phyloP scores from a whole-genome alignment of 1,140 invertebrate genomes.

The Batillaria attramentaria region DNA sequence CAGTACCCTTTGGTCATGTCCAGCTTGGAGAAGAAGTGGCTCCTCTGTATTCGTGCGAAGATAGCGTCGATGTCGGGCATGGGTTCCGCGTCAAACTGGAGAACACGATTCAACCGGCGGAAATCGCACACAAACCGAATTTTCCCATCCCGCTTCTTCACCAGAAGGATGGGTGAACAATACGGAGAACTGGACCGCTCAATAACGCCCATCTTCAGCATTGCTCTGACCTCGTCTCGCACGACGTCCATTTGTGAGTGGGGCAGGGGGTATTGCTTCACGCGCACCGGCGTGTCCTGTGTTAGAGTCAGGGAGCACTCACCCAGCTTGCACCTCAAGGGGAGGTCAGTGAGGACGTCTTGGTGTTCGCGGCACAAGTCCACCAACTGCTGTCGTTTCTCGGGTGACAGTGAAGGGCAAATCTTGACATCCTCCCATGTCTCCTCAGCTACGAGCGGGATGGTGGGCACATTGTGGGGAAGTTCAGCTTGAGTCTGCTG shows the following conservation, averaged over 20 bases:
- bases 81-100: conserved; percentile 46
- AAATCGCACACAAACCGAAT: conserved; percentile 74
- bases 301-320: background rate
- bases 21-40: conserved; percentile 34
- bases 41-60: conserved; percentile 27
- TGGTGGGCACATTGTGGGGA: background rate
- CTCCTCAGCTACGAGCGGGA: background rate
- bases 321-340: background rate
- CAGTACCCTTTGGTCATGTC: conserved; percentile 50
- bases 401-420: background rate
- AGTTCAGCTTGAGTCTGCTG: background rate
- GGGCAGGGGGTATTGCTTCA: background rate
- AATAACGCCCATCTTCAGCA: background rate
- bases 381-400: background rate
- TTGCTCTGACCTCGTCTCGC: background rate
- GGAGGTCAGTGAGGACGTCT: background rate
- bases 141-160: conserved; percentile 71
- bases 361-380: background rate
- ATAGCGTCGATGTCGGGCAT: conserved; percentile 52
- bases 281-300: background rate
- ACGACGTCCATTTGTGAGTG: background rate
- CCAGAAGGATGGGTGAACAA: conserved; percentile 74
- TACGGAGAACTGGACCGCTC: conserved; percentile 68
- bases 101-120: conserved; percentile 52
- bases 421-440: background rate